phyloP scores from a whole-genome alignment of 2,797 vertebrate genomes.

The Lithobates sylvaticus region DNA sequence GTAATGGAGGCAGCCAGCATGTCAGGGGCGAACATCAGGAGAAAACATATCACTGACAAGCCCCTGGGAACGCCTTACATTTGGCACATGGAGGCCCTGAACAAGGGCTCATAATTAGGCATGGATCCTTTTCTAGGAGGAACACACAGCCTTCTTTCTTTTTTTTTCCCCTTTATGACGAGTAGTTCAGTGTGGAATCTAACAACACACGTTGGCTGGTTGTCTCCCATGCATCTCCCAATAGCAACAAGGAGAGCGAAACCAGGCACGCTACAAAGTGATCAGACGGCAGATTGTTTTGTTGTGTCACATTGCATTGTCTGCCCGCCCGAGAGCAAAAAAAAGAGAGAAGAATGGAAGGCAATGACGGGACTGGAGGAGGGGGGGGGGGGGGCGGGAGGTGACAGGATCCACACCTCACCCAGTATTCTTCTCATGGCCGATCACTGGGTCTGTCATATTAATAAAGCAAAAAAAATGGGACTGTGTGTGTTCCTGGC shows the following conservation, averaged over 20 bases:
- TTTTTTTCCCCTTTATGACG: too few relatives aligned
- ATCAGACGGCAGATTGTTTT: neutral
- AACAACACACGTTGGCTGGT: neutral
- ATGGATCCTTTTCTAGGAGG: neutral
- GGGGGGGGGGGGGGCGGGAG: too few relatives aligned
- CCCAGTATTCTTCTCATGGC: neutral
- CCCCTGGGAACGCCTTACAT: neutral
- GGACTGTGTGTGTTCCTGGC: neutral
- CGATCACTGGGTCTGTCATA: neutral
- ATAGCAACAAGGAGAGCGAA: neutral
- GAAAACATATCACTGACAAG: neutral
- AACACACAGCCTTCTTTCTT: neutral
- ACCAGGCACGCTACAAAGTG: neutral
- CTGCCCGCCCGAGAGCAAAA: slow-evolving; percentile 15
- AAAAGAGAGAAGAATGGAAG: neutral
- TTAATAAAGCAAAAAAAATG: neutral
- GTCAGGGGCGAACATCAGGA: neutral
- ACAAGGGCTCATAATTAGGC: neutral
- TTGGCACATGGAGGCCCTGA: slow-evolving; percentile 12
- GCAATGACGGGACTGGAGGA: neutral
- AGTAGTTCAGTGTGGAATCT: neutral
- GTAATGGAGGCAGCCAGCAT: neutral
- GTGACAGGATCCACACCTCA: neutral
- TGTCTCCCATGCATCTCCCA: neutral
- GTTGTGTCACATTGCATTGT: slow-evolving; percentile 25